phyloP scores from a whole-genome alignment of 2,888 invertebrate species.

The Sericinus montela region DNA sequence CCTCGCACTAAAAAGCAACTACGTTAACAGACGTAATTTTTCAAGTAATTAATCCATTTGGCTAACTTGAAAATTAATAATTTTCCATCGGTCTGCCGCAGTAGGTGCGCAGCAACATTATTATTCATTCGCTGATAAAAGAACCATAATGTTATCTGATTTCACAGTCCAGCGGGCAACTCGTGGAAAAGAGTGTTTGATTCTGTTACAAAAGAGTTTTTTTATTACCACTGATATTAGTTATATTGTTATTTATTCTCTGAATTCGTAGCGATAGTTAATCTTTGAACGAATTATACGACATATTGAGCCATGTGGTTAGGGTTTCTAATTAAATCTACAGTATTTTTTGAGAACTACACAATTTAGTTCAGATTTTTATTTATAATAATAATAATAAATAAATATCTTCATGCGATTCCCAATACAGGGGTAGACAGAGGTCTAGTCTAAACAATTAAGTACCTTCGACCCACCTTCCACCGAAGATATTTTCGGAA shows the following conservation, averaged over 20 bases:
- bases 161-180: conserved; percentile 25
- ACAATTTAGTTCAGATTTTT: too few species aligned
- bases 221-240: background rate
- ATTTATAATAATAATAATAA: too few species aligned
- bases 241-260: background rate
- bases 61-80: conserved; percentile 31
- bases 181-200: background rate
- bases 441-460: too few species aligned
- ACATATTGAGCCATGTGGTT: too few species aligned
- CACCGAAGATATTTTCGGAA: too few species aligned
- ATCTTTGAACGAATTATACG: too few species aligned
- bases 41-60: conserved; percentile 15
- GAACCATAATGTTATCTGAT: conserved; percentile 30
- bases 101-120: conserved; percentile 26
- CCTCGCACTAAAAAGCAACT: background rate
- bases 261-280: background rate
- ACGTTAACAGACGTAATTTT: background rate
- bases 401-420: too few species aligned
- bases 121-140: conserved; percentile 28
- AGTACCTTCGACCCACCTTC: too few species aligned
- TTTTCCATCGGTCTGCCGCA: conserved; percentile 27
- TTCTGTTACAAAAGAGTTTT: background rate
- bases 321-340: too few species aligned
- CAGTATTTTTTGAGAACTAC: too few species aligned
- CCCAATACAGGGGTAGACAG: too few species aligned